Percentiles rank a stretch among this genome's conserved stretches.
Evolutionary conservation across 2,113 vertebrate species (phyloP).

Genomic region (Leiothrix lutea): DNA sequence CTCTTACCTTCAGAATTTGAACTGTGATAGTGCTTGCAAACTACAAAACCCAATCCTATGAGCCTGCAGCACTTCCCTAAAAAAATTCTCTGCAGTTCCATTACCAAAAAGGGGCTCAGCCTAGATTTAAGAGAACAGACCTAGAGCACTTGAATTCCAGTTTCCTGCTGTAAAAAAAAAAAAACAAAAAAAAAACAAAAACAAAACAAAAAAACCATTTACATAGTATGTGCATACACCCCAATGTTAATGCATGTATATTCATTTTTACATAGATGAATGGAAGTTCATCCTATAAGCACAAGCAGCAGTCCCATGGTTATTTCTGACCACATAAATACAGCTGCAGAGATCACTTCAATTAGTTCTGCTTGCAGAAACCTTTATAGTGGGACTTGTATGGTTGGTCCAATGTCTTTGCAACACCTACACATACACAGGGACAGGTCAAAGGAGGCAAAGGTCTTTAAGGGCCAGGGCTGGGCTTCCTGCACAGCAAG

Average conservation of each 20-base stretch:
- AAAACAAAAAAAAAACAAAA: background rate
- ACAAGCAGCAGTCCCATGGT: conserved; percentile 64
- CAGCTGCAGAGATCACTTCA: conserved; percentile 34
- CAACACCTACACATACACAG: conserved; percentile 13
- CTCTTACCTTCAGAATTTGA: background rate
- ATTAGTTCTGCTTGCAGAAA: conserved; percentile 48
- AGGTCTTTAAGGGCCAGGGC: background rate
- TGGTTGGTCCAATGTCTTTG: conserved; percentile 62
- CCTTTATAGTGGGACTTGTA: conserved; percentile 57
- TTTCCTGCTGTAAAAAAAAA: background rate
- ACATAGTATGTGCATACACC: background rate
- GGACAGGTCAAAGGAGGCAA: background rate
- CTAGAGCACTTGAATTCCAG: background rate
- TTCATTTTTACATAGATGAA: conserved; percentile 69
- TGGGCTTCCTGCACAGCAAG: background rate
- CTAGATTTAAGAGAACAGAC: background rate
- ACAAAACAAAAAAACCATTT: background rate
- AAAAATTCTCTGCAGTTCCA: background rate
- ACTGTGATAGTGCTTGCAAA: background rate
- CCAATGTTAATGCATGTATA: conserved; percentile 74
- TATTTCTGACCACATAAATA: conserved; percentile 68
- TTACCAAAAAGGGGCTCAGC: background rate
- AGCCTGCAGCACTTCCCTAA: background rate
- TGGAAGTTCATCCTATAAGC: conserved; percentile 66
- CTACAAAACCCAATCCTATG: background rate